A percentile compares a stretch with the other conserved stretches of the same genome.
phyloP scores from a whole-genome alignment of 2,113 vertebrate genomes.

The Myiagra hebetior region DNA sequence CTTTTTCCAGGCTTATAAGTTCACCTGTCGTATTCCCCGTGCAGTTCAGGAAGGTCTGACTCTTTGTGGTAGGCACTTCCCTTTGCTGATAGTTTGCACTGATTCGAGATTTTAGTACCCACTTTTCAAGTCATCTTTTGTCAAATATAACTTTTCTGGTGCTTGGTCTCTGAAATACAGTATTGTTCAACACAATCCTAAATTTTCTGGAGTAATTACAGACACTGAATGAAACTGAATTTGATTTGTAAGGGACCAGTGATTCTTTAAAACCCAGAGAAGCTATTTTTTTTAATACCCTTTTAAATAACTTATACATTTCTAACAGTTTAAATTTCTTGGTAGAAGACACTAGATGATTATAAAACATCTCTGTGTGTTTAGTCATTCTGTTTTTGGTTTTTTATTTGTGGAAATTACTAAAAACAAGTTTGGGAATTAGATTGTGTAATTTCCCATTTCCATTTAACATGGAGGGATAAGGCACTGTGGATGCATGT shows the following conservation, averaged over 20 bases:
- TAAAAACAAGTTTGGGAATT: background rate
- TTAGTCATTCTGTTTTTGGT: background rate
- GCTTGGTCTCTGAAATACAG: background rate
- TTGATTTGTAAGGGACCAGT: background rate
- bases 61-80: background rate
- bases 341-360: background rate
- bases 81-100: background rate
- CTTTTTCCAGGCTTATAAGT: background rate
- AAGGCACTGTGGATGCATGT: rapidly evolving
- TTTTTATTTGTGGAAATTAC: background rate
- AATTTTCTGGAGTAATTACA: background rate
- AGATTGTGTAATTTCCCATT: background rate
- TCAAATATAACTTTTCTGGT: background rate
- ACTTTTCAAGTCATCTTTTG: background rate
- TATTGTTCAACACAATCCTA: background rate
- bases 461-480: background rate
- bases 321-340: background rate
- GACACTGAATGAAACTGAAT: background rate
- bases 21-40: rapidly evolving
- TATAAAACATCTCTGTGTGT: background rate
- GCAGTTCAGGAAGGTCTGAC: background rate
- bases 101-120: background rate
- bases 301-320: background rate
- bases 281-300: background rate
- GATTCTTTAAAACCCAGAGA: background rate